Base-by-base conservation (phyloP, 2,888 invertebrate species). In the Microchrysa polita region DNA sequence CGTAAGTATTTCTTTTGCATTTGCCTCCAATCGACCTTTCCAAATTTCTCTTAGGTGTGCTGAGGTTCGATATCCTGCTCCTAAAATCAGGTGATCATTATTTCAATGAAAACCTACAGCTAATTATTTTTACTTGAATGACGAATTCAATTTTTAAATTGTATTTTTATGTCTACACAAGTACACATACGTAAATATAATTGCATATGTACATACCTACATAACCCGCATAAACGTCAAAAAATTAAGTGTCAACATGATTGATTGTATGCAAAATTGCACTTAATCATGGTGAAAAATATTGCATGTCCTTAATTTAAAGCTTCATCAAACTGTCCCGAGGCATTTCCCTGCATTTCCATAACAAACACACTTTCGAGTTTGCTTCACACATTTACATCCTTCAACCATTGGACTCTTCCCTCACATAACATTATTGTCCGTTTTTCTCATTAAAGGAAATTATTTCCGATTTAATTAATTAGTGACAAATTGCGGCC, bases 401-500 rank as follows among this genome's bases (percentile, higher is more conserved):
- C 0, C 22, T 52, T 52, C 55, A 18, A 1, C n/a, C 40, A 48
- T 42, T 20, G 12, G 14, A n/a, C 48, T 18, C 5, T 23, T 23
- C 72, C 1, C 27, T 22, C 48, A 20, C 23, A n/a, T 59, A 20
- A 23, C 52, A 44, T 40, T 23, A 59, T 57, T 72, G 48, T 27
- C 72, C 48, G 44, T 72, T 72, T 57, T 67, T 59, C 72, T 48
- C 72, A 72, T 60, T 72, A 40, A 63, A 53, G 61, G 59, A 69
- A 75, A 75, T 75, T 75, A 73, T 75, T 73, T 75, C 59, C 67
- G 73, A 75, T 75, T 75, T 71, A 53, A 73, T 73, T 75, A 75
- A 75, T 75, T 75, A 75, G 73, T 59, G 73, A 75, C 73, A 74
- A 75, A 75, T 75, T 75, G 73, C 67, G 67, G 75, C 65, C 55